These are phyloP conservation scores for Ctenodactylus gundi DNA, from an alignment of 2,113 vertebrate genomes.

Conservation along the genomic window DNA sequence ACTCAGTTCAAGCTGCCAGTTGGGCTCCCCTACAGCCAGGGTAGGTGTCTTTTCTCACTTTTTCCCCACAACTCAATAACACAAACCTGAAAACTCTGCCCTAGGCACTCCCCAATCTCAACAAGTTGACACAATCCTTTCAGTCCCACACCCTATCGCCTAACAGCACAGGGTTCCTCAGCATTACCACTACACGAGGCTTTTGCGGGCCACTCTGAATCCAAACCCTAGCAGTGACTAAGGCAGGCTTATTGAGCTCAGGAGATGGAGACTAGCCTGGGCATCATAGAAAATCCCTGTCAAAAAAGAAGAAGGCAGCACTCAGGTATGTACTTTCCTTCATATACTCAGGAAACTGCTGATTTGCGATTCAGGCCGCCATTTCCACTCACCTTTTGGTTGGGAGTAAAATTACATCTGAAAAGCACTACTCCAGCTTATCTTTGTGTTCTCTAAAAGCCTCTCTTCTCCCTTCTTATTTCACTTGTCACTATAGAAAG, in stretches of 20 bases:
- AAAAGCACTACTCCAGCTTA: not conserved
- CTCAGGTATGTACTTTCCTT: not conserved
- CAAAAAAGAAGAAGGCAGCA: not conserved
- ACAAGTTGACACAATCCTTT: too few relatives aligned
- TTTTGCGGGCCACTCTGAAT: too few relatives aligned
- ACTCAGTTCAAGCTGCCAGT: too few relatives aligned
- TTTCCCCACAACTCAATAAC: too few relatives aligned
- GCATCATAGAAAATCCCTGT: not conserved
- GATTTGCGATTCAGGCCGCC: not conserved
- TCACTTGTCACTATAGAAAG: not conserved
- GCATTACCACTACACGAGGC: too few relatives aligned
- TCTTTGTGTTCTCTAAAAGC: constrained; percentile 22
- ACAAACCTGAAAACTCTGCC: too few relatives aligned
- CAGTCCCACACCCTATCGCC: too few relatives aligned
- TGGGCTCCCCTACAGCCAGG: too few relatives aligned
- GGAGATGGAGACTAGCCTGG: not conserved
- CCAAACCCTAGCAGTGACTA: too few relatives aligned
- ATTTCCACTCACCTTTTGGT: constrained; percentile 23
- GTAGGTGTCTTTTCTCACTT: too few relatives aligned
- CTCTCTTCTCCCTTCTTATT: not conserved
- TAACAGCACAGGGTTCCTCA: too few relatives aligned
- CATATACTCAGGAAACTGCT: not conserved
- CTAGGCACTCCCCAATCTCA: too few relatives aligned
- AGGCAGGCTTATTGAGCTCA: not conserved
- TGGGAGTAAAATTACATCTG: constrained; percentile 8